These are phyloP conservation scores for Eonycteris spelaea DNA, from an alignment of 2,113 vertebrate genomes.

Conservation along the genomic window DNA sequence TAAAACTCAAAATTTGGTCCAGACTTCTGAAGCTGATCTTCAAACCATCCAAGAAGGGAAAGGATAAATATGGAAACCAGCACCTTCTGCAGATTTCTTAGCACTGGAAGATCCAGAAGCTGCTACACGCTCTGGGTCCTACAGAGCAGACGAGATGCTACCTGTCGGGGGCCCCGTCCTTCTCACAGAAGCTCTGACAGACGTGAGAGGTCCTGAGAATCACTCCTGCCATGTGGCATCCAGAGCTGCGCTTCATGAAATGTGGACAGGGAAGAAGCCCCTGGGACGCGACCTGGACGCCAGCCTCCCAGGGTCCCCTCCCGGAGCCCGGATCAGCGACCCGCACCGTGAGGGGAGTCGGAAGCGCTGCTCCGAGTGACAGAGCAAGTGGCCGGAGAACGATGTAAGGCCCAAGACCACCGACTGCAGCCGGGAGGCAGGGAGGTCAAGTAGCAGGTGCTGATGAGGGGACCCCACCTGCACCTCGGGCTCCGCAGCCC, in stretches of 20 bases:
- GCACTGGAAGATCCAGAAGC: neutral
- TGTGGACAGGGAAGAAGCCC: accelerated
- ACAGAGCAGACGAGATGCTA: neutral
- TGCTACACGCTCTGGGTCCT: neutral
- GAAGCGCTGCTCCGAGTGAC: neutral
- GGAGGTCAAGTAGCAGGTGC: neutral
- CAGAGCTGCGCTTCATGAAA: neutral
- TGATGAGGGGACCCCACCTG: neutral
- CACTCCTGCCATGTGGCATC: neutral
- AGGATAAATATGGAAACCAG: constrained; percentile 26
- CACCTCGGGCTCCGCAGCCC: neutral
- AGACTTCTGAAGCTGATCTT: constrained; percentile 48
- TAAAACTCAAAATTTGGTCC: constrained; percentile 39
- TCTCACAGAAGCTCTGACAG: neutral
- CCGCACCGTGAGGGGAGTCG: neutral
- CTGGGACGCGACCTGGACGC: neutral
- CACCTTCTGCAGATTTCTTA: neutral
- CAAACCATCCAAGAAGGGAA: constrained; percentile 28
- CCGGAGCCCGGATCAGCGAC: neutral
- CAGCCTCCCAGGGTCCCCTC: neutral
- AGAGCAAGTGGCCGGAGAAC: neutral
- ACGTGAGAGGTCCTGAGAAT: neutral
- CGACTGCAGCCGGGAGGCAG: neutral
- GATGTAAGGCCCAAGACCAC: neutral
- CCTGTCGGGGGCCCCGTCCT: neutral